Evolutionary conservation across 2,113 vertebrate species (phyloP).

Genomic region (Gasterosteus nipponicus): DNA sequence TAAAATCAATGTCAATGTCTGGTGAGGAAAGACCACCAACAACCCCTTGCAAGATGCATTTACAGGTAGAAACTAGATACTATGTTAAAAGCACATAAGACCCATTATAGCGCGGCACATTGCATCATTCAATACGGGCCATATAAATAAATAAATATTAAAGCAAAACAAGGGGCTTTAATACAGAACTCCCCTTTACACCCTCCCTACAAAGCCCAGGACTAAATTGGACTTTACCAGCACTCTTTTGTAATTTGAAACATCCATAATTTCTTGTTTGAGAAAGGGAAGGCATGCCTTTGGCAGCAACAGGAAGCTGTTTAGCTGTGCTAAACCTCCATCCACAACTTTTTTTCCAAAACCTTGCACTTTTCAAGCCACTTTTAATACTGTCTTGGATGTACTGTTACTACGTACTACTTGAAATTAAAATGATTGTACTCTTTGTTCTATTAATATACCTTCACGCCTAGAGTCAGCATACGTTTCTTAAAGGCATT

Average conservation of each 20-base stretch:
- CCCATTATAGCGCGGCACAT: slow-evolving; percentile 88
- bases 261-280: slow-evolving; percentile 99
- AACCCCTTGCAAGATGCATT: slow-evolving; percentile 83
- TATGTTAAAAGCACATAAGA: slow-evolving; percentile 94
- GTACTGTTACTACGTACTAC: too few species aligned
- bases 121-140: slow-evolving; percentile 89
- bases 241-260: slow-evolving; percentile 92
- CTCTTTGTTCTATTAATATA: slow-evolving; percentile 1
- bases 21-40: slow-evolving; percentile 71
- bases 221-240: slow-evolving; percentile 96
- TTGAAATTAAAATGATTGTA: not conserved
- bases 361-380: slow-evolving; percentile 30
- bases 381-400: slow-evolving; percentile 6
- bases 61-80: slow-evolving; percentile 77
- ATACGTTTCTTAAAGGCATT: not conserved
- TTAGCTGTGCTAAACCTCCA: slow-evolving; percentile 35
- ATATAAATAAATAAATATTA: slow-evolving; percentile 83
- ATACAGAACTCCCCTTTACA: slow-evolving; percentile 71
- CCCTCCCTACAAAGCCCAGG: slow-evolving; percentile 82
- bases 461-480: not conserved
- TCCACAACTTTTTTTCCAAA: slow-evolving; percentile 43
- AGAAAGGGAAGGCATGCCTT: slow-evolving; percentile 75
- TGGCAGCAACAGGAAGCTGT: slow-evolving; percentile 55
- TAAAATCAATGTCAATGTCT: slow-evolving; percentile 89
- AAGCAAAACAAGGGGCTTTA: slow-evolving; percentile 70